phyloP scores from a whole-genome alignment of 92 coral and sea anemone species.

The Muricea muricata region DNA sequence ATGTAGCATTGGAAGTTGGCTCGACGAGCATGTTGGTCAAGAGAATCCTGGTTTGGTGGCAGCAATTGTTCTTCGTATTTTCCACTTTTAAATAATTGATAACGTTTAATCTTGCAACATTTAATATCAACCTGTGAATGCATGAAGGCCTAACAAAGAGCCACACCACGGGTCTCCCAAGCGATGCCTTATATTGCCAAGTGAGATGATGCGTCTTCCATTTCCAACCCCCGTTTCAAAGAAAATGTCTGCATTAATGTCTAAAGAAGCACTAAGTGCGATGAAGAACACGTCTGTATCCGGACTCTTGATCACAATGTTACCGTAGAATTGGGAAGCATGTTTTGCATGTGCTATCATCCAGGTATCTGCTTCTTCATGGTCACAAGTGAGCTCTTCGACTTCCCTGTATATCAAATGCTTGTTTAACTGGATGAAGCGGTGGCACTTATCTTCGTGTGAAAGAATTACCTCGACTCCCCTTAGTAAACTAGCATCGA shows the following conservation, averaged over 20 bases:
- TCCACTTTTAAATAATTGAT: conserved; percentile 20
- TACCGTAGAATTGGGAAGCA: neutral
- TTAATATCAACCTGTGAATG: conserved; percentile 33
- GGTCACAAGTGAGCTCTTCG: neutral
- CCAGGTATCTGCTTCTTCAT: neutral
- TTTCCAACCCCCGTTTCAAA: neutral
- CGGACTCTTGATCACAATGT: neutral
- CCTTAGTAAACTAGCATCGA: neutral
- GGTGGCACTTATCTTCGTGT: neutral
- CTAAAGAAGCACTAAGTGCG: neutral
- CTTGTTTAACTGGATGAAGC: neutral
- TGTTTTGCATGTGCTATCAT: neutral
- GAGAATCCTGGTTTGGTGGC: conserved; percentile 37
- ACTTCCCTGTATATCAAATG: neutral
- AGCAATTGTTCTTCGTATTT: conserved; percentile 29
- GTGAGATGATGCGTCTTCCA: neutral
- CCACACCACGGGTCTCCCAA: conserved; percentile 22
- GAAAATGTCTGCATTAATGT: neutral
- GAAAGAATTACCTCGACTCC: neutral
- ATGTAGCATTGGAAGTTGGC: conserved; percentile 32
- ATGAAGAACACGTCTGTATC: neutral
- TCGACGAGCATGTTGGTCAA: conserved; percentile 30
- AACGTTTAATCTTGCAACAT: neutral
- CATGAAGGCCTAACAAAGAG: conserved; percentile 27
- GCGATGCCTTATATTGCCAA: neutral